Base-by-base conservation (phyloP, 2,113 vertebrate species). In the Herpailurus yagouaroundi region DNA sequence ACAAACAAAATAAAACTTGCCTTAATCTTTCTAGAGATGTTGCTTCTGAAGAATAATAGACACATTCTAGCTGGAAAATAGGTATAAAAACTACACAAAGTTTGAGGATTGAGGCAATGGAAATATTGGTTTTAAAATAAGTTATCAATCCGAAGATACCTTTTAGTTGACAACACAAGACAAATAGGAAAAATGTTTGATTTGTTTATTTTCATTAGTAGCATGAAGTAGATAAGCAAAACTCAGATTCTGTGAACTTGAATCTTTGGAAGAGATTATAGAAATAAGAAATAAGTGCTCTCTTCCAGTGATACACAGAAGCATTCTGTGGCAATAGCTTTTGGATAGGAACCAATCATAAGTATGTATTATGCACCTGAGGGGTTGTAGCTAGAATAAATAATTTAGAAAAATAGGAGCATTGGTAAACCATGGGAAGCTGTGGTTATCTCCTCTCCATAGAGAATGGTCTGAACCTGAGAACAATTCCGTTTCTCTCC, bases 181-280 rank as follows among this genome's bases (percentile, higher is more conserved):
- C 68, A 23, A 60, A 15, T 19, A 76, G 36, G 31, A 23, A 88
- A 66, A 87, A 27, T 27, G 7, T 38, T 85, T 73, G 8, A 66
- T 45, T 80, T 19, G 50, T 50, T 48, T 92, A 50, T 82, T 81
- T 76, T 91, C 5, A 91, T 66, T 86, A 91, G 66, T 55, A 68
- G 66, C n/a, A 36, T 29, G 38, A 74, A 81, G 1, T 19, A 91
- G 18, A 60, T 81, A 66, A 57, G 25, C 48, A 76, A 76, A 50
- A 91, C 3, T 86, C 38, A 41, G 10, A 90, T 64, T 60, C 50
- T 18, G 69, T 18, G 19, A 7, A 7, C 14, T 73, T 79, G 45
- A n/a, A 45, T 81, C 18, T 66, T 82, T 68, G 55, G 38, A 76
- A 66, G 33, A 41, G 7, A 66, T 60, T 12, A 19, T 66, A 48